Percentiles rank a stretch among this genome's conserved stretches.
These are phyloP conservation scores for Trinorchestia longiramus DNA, from an alignment of 1,140 invertebrate species.

Conservation along the genomic window DNA sequence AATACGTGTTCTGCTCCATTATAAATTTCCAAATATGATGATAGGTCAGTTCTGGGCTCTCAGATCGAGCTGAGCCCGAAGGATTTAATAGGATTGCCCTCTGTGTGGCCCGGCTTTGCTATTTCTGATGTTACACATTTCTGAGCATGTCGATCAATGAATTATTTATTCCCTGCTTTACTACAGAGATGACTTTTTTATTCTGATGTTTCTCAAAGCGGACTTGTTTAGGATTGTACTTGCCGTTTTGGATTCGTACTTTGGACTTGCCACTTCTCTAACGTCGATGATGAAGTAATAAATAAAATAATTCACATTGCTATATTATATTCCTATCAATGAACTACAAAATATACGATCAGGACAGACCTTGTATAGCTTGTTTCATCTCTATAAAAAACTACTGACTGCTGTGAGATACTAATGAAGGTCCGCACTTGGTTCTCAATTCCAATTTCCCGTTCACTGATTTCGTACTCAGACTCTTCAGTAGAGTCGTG, in stretches of 20 bases:
- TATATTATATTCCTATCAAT: not conserved
- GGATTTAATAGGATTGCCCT: not conserved
- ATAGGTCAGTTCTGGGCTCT: not conserved
- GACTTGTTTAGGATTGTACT: not conserved
- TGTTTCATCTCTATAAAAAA: not conserved
- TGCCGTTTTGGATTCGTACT: not conserved
- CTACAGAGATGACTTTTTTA: not conserved
- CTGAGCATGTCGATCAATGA: not conserved
- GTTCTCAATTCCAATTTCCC: not conserved
- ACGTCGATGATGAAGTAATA: not conserved
- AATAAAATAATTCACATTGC: not conserved
- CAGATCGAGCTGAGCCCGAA: not conserved
- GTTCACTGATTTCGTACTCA: not conserved
- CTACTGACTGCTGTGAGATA: not conserved
- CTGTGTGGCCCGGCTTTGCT: not conserved
- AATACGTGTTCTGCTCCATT: not conserved
- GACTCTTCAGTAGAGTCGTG: not conserved
- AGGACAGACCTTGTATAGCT: not conserved
- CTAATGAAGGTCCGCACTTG: not conserved
- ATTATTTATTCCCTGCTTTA: not conserved
- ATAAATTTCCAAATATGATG: not conserved
- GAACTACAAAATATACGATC: not conserved
- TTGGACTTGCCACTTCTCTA: not conserved
- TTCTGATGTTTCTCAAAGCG: not conserved
- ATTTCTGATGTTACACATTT: not conserved